Conservation (phyloP, 2,797 vertebrate genomes). For the Peromyscus melanophrys region DNA sequence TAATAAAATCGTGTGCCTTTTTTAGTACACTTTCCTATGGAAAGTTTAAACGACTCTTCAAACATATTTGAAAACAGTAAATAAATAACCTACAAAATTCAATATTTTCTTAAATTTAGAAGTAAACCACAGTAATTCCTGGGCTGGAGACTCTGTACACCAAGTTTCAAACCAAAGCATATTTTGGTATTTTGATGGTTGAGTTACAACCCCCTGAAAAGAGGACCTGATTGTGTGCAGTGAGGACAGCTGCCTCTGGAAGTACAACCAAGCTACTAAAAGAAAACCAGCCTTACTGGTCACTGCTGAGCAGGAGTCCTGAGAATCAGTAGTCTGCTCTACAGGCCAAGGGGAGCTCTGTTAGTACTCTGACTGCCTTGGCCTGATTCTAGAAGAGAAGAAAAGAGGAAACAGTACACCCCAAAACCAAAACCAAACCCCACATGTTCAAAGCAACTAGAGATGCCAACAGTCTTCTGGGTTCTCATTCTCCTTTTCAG, state of each 20-base stretch:
- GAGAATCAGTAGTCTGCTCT: conserved; percentile 69
- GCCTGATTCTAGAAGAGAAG: conserved; percentile 5
- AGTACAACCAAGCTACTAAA: conserved; percentile 84
- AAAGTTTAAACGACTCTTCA: conserved; percentile 77
- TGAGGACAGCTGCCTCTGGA: conserved; percentile 82
- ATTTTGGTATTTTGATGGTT: conserved; percentile 85
- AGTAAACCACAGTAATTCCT: conserved; percentile 77
- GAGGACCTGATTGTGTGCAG: conserved; percentile 84
- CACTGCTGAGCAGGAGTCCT: conserved; percentile 74
- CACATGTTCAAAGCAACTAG: conserved; percentile 65
- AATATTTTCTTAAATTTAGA: conserved; percentile 76
- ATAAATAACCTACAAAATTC: conserved; percentile 82
- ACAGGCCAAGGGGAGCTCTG: conserved; percentile 10
- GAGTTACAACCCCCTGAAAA: conserved; percentile 82
- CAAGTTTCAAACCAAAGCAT: conserved; percentile 80
- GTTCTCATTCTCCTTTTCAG: conserved; percentile 58
- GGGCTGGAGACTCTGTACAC: conserved; percentile 75
- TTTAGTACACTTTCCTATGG: conserved; percentile 81
- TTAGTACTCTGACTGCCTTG: conserved; percentile 64
- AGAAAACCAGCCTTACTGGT: conserved; percentile 86
- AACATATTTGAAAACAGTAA: conserved; percentile 81
- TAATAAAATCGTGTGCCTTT: conserved; percentile 70
- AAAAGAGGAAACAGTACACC: background rate
- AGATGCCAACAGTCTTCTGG: background rate
- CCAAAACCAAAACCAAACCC: conserved; percentile 69